These are phyloP conservation scores for Aphidius gifuensis DNA, from an alignment of 1,140 invertebrate genomes.

Conservation along the genomic window DNA sequence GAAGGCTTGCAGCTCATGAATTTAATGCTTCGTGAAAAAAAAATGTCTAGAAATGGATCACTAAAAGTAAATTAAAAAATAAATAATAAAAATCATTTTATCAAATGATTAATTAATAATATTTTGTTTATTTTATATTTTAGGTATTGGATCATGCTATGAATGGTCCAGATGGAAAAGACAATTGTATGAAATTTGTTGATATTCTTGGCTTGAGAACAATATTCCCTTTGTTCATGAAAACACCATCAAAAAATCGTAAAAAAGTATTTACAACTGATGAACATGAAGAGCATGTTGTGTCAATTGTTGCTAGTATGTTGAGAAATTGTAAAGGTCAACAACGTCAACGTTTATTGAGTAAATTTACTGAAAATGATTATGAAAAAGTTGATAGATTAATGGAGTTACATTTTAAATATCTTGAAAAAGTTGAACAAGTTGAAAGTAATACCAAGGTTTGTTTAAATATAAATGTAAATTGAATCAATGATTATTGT, in stretches of 20 bases:
- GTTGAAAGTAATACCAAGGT: constrained; percentile 69
- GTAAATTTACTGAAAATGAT: constrained; percentile 98
- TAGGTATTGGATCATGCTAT: constrained; percentile 89
- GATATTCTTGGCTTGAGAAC: constrained; percentile 95
- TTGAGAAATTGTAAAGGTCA: constrained; percentile 87
- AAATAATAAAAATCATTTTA: too few species aligned
- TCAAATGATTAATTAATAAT: background rate
- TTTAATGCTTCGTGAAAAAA: constrained; percentile 96
- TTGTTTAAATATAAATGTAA: constrained; percentile 21
- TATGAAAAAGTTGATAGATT: constrained; percentile 97
- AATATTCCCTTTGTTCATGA: constrained; percentile 98
- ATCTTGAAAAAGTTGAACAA: constrained; percentile 87
- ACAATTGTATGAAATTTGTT: constrained; percentile 98
- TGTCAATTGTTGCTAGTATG: constrained; percentile 92
- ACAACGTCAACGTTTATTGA: constrained; percentile 84
- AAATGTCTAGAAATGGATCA: constrained; percentile 92
- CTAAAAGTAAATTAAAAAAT: constrained; percentile 66
- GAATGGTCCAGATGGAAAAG: constrained; percentile 85
- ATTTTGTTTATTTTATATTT: constrained; percentile 2
- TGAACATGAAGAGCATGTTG: constrained; percentile 93
- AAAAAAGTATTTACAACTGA: constrained; percentile 82
- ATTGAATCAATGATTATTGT: constrained; percentile 5
- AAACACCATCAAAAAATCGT: constrained; percentile 87
- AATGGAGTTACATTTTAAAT: constrained; percentile 96
- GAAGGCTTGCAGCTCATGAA: constrained; percentile 96